Percentiles rank a stretch among this genome's conserved stretches.
These are phyloP conservation scores for Limenitis camilla DNA, from an alignment of 2,888 invertebrate species.

Conservation along the genomic window DNA sequence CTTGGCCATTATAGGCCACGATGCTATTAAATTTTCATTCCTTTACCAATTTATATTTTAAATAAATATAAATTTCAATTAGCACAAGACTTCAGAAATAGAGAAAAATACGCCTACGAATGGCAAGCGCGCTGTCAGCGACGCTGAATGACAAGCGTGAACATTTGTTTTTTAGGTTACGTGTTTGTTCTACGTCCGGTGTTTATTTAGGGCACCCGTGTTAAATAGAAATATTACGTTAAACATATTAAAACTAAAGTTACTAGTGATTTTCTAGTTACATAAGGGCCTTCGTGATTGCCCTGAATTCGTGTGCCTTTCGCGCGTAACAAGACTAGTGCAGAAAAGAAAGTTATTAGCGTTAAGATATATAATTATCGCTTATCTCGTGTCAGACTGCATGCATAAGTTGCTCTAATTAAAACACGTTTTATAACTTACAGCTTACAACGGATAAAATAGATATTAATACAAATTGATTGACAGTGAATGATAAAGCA, in stretches of 20 bases:
- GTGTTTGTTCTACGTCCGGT: not conserved
- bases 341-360: slow-evolving; percentile 12
- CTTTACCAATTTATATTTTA: too few relatives aligned
- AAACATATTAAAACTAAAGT: slow-evolving; percentile 4
- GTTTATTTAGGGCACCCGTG: slow-evolving; percentile 7
- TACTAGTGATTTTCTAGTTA: slow-evolving; percentile 11
- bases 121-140: slow-evolving; percentile 5
- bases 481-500: not conserved
- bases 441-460: not conserved
- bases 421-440: not conserved
- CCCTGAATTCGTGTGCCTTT: not conserved
- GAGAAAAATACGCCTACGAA: slow-evolving; percentile 2
- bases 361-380: slow-evolving; percentile 1
- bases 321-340: slow-evolving; percentile 1
- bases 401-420: slow-evolving; percentile 1
- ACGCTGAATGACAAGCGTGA: slow-evolving; percentile 8
- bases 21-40: too few relatives aligned
- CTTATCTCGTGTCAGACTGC: slow-evolving; percentile 1
- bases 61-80: slow-evolving; percentile 5
- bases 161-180: slow-evolving; percentile 14
- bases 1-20: too few relatives aligned
- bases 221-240: slow-evolving; percentile 6
- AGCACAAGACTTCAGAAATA: not conserved
- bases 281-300: slow-evolving; percentile 8
- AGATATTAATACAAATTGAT: not conserved